phyloP scores from a whole-genome alignment of 2,113 vertebrate genomes.

The Oncorhynchus gorbuscha region DNA sequence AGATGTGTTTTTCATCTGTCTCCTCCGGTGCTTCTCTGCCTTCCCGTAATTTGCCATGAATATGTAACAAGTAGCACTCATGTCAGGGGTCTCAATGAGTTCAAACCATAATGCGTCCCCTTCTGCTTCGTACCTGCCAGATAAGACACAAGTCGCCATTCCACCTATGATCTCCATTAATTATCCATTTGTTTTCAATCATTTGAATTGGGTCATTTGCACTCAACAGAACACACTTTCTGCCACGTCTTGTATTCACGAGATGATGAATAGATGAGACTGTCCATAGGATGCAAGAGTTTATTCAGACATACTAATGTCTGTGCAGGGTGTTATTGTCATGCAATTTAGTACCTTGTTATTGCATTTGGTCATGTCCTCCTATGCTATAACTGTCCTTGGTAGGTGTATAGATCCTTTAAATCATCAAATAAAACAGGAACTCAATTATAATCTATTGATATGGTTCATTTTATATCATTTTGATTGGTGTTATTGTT shows the following conservation, averaged over 20 bases:
- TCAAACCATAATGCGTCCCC: background rate
- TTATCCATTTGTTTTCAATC: background rate
- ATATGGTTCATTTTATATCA: too few species aligned
- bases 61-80: constrained; percentile 25
- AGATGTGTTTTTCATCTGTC: background rate
- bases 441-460: too few species aligned
- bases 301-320: background rate
- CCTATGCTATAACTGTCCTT: background rate
- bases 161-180: background rate
- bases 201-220: background rate
- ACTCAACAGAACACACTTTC: too few species aligned
- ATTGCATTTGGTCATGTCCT: background rate
- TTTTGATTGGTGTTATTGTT: too few species aligned
- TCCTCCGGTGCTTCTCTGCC: background rate
- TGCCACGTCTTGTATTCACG: background rate
- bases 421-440: background rate
- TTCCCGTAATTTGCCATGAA: constrained; percentile 23
- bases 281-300: background rate
- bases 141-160: constrained; percentile 4
- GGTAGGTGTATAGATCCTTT: background rate
- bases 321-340: background rate
- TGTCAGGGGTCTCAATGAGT: constrained; percentile 18
- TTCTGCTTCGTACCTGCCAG: too few species aligned
- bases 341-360: background rate
- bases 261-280: constrained; percentile 4